phyloP scores from a whole-genome alignment of 2,888 invertebrate species.

The Onchidella celtica region DNA sequence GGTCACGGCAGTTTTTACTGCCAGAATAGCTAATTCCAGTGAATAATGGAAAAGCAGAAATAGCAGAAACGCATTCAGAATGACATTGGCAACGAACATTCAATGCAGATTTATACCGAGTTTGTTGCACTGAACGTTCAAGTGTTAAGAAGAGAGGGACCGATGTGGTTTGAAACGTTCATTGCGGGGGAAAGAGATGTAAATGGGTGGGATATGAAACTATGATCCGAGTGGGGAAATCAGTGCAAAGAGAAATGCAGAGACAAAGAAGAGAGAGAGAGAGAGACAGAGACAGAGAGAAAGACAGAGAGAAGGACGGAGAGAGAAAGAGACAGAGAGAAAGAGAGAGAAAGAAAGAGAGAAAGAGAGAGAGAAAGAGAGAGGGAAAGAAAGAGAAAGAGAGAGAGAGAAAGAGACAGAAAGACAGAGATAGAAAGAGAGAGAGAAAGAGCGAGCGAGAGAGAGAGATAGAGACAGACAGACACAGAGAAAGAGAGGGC shows the following conservation, averaged over 20 bases:
- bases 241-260: background rate
- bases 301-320: background rate
- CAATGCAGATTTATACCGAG: too few relatives aligned
- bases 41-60: too few relatives aligned
- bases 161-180: background rate
- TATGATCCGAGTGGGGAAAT: background rate
- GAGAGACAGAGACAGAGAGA: too few relatives aligned
- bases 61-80: too few relatives aligned
- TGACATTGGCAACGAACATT: too few relatives aligned
- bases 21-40: too few relatives aligned
- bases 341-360: background rate
- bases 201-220: background rate
- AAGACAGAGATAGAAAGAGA: too few relatives aligned
- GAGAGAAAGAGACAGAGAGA: background rate
- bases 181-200: background rate
- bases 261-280: background rate
- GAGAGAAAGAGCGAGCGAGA: too few relatives aligned
- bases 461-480: too few relatives aligned
- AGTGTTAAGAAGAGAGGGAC: background rate
- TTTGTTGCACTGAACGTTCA: too few relatives aligned
- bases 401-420: conserved; percentile 20
- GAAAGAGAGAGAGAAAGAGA: background rate
- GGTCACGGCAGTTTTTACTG: too few relatives aligned
- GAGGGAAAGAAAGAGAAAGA: conserved; percentile 8
- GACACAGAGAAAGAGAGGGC: too few relatives aligned